Evolutionary conservation across 2,113 vertebrate genomes (phyloP).

Genomic region (Donacobius atricapilla): DNA sequence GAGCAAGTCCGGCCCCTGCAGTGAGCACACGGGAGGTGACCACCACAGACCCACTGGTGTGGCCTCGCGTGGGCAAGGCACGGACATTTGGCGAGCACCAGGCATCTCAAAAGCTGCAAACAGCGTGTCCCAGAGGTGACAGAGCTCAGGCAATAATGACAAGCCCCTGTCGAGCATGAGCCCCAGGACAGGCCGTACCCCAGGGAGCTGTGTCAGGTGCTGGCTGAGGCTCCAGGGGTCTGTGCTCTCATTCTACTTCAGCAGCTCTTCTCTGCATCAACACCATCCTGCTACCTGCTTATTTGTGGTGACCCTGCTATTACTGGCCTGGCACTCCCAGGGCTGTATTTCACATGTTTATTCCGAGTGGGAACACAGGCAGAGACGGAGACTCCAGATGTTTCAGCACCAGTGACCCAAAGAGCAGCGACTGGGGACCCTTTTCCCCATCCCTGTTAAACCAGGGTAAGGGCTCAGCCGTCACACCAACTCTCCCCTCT

Average conservation of each 20-base stretch:
- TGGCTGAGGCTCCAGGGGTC: neutral
- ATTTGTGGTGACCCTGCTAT: neutral
- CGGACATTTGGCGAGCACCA: accelerated
- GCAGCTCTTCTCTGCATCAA: neutral
- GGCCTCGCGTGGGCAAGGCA: accelerated
- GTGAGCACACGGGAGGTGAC: neutral
- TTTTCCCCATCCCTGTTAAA: neutral
- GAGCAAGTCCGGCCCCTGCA: neutral
- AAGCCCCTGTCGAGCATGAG: neutral
- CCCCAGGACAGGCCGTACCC: neutral
- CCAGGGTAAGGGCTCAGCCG: neutral
- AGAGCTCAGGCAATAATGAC: neutral
- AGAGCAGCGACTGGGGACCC: neutral
- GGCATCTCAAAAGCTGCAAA: neutral
- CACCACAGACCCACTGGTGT: neutral
- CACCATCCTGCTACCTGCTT: neutral
- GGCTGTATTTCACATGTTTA: neutral
- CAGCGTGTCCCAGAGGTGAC: neutral
- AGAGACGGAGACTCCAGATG: accelerated
- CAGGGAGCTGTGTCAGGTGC: neutral
- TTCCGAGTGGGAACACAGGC: neutral
- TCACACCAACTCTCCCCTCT: neutral
- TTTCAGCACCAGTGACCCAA: neutral
- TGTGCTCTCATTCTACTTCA: neutral
- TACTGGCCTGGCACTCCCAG: neutral